Conservation (phyloP, 2,888 invertebrate genomes). For the Drosophila hamatofila region DNA sequence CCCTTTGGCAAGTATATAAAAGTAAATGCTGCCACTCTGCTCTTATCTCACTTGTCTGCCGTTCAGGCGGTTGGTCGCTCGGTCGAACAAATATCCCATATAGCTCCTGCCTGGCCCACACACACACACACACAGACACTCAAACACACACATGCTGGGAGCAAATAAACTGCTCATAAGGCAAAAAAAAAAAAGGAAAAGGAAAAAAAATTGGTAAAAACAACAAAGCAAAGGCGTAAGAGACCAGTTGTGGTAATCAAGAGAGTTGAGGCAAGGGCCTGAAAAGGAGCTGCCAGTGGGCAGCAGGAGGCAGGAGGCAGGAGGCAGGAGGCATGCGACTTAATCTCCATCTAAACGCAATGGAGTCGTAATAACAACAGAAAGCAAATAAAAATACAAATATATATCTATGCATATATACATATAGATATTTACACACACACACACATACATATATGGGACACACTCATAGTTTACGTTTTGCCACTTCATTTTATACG, state of each 20-base stretch:
- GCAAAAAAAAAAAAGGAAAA: constrained; percentile 48
- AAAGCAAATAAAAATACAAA: constrained; percentile 74
- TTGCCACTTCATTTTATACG: constrained; percentile 78
- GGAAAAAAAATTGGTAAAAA: constrained; percentile 50
- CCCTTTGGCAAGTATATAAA: neutral
- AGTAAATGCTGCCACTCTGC: constrained; percentile 19
- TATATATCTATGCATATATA: neutral
- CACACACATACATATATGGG: constrained; percentile 29
- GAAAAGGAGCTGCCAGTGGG: neutral
- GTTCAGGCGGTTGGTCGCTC: constrained; percentile 34
- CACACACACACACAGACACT: constrained; percentile 11
- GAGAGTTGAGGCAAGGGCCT: neutral
- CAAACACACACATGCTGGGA: constrained; percentile 21
- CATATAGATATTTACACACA: constrained; percentile 13
- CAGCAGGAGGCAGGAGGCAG: constrained; percentile 22
- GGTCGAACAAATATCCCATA: constrained; percentile 45
- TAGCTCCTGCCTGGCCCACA: constrained; percentile 34
- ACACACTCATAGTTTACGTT: constrained; percentile 72
- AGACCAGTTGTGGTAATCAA: constrained; percentile 33
- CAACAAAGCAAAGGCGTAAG: constrained; percentile 56
- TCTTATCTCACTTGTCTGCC: constrained; percentile 52
- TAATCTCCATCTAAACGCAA: constrained; percentile 80
- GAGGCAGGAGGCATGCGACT: constrained; percentile 58
- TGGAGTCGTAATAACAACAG: constrained; percentile 78
- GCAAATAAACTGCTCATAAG: constrained; percentile 80